Conservation (phyloP, 2,888 invertebrate genomes). For the Ryuthela nishihirai region DNA sequence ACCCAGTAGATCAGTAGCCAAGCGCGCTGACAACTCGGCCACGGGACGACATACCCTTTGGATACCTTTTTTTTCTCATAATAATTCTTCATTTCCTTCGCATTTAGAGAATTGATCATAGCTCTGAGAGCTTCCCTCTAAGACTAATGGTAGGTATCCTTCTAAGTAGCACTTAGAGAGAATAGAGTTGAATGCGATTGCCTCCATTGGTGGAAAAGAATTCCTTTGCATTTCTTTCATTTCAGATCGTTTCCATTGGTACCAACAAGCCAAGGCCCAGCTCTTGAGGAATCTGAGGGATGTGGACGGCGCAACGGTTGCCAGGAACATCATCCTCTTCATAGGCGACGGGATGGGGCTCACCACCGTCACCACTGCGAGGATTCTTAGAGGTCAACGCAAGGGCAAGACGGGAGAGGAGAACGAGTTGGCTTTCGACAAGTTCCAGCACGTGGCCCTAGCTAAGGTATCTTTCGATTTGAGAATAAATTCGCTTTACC, state of each 20-base stretch:
- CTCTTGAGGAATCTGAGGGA: conserved; percentile 17
- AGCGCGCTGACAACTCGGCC: no score
- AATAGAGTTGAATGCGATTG: no score
- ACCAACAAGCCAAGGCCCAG: conserved; percentile 30
- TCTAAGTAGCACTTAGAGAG: no score
- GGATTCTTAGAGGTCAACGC: conserved; percentile 63
- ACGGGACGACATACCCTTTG: no score
- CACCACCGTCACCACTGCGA: conserved; percentile 66
- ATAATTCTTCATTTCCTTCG: no score
- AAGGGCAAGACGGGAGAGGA: conserved; percentile 42
- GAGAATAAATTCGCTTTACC: neutral
- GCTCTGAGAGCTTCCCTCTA: no score
- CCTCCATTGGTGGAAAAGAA: no score
- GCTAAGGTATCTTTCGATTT: conserved; percentile 35
- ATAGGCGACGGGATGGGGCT: conserved; percentile 78
- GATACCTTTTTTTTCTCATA: no score
- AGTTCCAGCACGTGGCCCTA: conserved; percentile 40
- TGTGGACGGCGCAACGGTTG: conserved; percentile 42
- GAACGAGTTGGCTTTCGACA: conserved; percentile 40
- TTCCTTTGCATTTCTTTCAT: no score
- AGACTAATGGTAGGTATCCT: no score
- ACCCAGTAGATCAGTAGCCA: no score
- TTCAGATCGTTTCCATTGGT: conserved; percentile 38
- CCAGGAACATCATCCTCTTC: conserved; percentile 65
- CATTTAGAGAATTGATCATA: no score